These are phyloP conservation scores for Acanthurus tractus DNA, from an alignment of 2,797 vertebrate genomes.

Conservation along the genomic window DNA sequence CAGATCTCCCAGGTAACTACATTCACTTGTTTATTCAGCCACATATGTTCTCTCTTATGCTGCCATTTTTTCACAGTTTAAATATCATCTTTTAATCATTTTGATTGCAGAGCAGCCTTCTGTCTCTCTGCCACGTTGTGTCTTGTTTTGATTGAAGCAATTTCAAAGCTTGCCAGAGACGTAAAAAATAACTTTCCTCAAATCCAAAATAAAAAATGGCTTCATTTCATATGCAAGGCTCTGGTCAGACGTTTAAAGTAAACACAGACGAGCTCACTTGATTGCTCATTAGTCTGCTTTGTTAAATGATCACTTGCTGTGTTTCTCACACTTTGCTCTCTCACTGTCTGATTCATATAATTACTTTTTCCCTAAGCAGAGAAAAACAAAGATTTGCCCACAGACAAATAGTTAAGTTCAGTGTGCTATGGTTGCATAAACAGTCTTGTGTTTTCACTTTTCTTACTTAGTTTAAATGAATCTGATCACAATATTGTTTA, in stretches of 20 bases:
- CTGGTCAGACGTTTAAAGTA: slow-evolving; percentile 13
- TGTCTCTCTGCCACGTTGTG: slow-evolving; percentile 6
- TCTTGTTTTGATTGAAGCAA: slow-evolving; percentile 18
- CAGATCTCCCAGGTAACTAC: slow-evolving; percentile 89
- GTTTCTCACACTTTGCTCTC: slow-evolving; percentile 29
- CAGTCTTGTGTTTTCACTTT: not conserved
- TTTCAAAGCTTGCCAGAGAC: slow-evolving; percentile 18
- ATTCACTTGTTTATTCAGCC: not conserved
- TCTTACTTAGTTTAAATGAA: not conserved
- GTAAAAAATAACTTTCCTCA: not conserved
- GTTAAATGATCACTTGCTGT: slow-evolving; percentile 48
- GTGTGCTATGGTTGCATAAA: fast-evolving
- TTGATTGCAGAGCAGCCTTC: slow-evolving; percentile 13
- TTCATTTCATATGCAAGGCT: not conserved
- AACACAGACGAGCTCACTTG: slow-evolving; percentile 30
- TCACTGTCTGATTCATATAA: slow-evolving; percentile 30
- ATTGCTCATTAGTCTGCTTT: slow-evolving; percentile 61
- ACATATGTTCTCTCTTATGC: not conserved
- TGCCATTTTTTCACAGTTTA: not conserved
- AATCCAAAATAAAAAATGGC: not conserved
- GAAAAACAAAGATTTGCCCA: slow-evolving; percentile 5
- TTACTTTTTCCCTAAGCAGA: slow-evolving; percentile 13
- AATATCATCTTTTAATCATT: slow-evolving; percentile 17
- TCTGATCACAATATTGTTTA: not conserved
- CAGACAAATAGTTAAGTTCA: not conserved